Base-by-base conservation (phyloP, 2,797 vertebrate species). In the Acanthurus leucopareius region DNA sequence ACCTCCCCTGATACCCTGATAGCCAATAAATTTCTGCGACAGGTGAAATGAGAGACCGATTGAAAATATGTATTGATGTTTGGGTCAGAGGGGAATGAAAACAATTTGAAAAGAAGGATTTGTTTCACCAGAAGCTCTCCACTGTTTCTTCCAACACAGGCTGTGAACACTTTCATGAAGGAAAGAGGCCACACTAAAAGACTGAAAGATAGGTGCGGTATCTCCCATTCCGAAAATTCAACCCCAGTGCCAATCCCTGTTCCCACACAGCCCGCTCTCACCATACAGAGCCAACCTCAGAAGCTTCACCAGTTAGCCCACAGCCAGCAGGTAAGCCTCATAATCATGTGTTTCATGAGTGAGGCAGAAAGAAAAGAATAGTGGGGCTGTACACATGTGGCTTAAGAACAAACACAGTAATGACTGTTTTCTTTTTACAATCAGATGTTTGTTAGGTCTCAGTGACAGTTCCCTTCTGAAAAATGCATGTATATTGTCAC, bases 91-190 rank as follows among this genome's bases (percentile, higher is more conserved):
- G 4, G 10, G 20, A 16, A 3, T 20, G 28, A 3, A 11, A 17
- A 20, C 17, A 8, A 28, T 20, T 20, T 3, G 3, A 2, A 32
- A 28, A 25, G 7, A 2, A 2, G 22, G 47, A 38, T 19, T 51
- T 51, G 8, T 61, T 51, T 16, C 35, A 73, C 45, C 17, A 13
- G 19, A 35, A 15, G 32, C 19, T 8, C 47, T 28, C 44, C n/a
- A 19, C 44, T 60, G 28, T 74, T 56, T 85, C 10, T 60, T 66
- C 38, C 42, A 20, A 59, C 0, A 56, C 68, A 99, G 98, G 97
- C 98, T 83, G 97, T 99, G 44, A 98, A 99, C 91, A 99, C 97
- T 87, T 99, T 97, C 90, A 97, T 96, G 89, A 99, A 98, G 28
- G 97, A 98, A 88, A 96, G 93, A 0, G 96, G 96, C 53, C 94